These are phyloP conservation scores for Linepithema humile DNA, from an alignment of 1,140 invertebrate genomes.

Conservation along the genomic window DNA sequence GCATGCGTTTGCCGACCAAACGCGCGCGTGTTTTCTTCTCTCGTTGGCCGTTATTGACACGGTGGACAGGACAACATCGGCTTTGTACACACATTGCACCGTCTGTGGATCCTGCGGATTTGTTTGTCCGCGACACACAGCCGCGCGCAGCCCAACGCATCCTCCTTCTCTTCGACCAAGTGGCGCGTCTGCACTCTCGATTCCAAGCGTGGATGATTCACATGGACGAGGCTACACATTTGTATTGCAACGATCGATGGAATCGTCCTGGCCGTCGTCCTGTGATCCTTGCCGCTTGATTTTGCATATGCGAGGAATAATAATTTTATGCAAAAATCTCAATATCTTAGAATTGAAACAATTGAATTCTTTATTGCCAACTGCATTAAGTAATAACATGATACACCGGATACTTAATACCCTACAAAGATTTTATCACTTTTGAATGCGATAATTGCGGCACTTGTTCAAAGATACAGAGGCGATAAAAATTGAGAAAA, in stretches of 20 bases:
- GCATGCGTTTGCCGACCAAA: conserved; percentile 46
- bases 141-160: conserved; percentile 21
- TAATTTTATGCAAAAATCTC: neutral
- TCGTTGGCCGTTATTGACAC: conserved; percentile 54
- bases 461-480: neutral
- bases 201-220: conserved; percentile 1
- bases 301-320: neutral
- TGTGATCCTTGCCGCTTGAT: neutral
- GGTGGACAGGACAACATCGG: conserved; percentile 53
- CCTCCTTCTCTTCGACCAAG: conserved; percentile 13
- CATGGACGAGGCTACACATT: neutral
- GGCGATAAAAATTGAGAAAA: neutral
- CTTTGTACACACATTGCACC: conserved; percentile 46
- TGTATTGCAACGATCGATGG: neutral
- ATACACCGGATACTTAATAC: too few species aligned
- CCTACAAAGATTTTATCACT: neutral
- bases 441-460: neutral
- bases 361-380: neutral
- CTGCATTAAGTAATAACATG: neutral
- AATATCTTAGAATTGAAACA: neutral
- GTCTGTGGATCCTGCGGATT: conserved; percentile 46
- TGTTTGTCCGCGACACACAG: conserved; percentile 37
- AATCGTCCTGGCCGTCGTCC: neutral
- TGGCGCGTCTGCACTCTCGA: conserved; percentile 3
- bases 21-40: conserved; percentile 50